Evolutionary conservation across 2,113 vertebrate species (phyloP).

Genomic region (Callionymus lyra): DNA sequence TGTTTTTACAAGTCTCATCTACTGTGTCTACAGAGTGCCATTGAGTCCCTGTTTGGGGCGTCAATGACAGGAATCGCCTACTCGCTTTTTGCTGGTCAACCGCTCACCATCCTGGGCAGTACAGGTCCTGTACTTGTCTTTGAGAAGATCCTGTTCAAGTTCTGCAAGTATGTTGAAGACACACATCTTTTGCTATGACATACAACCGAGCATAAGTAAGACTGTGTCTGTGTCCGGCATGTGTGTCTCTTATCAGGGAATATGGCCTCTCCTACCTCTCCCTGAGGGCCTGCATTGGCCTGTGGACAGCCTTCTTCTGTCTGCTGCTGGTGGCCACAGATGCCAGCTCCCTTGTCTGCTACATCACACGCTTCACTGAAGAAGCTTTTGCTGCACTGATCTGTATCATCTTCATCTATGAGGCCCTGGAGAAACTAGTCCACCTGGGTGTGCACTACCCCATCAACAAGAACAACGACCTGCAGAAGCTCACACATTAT

Average conservation of each 20-base stretch:
- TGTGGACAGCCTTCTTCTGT: constrained; percentile 95
- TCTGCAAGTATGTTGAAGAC: constrained; percentile 97
- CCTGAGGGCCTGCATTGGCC: constrained; percentile 89
- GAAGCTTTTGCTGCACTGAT: constrained; percentile 97
- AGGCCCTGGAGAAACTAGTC: constrained; percentile 94
- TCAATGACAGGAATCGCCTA: constrained; percentile 99
- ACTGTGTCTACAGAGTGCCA: constrained; percentile 81
- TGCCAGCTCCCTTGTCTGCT: constrained; percentile 95
- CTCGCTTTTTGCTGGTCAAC: constrained; percentile 91
- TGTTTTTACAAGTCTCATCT: too few species aligned
- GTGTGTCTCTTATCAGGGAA: constrained; percentile 66
- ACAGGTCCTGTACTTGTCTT: constrained; percentile 97
- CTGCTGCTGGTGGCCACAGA: constrained; percentile 93
- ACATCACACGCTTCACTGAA: constrained; percentile 97
- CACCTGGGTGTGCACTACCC: constrained; percentile 92
- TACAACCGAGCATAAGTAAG: too few species aligned
- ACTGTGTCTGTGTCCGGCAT: constrained; percentile 1
- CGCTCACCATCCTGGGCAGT: constrained; percentile 95
- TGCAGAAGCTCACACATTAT: constrained; percentile 90
- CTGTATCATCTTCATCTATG: constrained; percentile 99
- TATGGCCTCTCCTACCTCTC: constrained; percentile 92
- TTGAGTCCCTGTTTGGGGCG: constrained; percentile 95
- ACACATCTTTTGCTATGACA: too few species aligned
- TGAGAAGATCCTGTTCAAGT: constrained; percentile 98
- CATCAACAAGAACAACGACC: constrained; percentile 93